phyloP scores from a whole-genome alignment of 2,797 vertebrate species.

The Coccyzus lansbergi region DNA sequence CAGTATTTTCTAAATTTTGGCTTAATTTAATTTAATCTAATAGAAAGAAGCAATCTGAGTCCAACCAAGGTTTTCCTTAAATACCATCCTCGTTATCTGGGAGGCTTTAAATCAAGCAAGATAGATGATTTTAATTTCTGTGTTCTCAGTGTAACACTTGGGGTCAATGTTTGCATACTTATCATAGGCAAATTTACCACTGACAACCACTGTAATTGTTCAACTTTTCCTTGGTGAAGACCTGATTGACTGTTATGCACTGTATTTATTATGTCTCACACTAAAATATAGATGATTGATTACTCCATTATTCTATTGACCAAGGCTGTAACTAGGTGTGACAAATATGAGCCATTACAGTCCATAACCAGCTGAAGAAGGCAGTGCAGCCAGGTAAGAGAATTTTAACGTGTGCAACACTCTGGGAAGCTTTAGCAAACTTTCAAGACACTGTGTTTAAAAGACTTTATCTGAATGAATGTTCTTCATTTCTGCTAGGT shows the following conservation, averaged over 20 bases:
- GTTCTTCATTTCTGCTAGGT: not conserved
- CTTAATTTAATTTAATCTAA: conserved; percentile 68
- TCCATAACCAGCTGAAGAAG: conserved; percentile 62
- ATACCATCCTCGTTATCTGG: conserved; percentile 55
- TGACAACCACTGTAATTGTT: conserved; percentile 68
- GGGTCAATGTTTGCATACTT: conserved; percentile 76
- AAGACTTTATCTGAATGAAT: conserved; percentile 16
- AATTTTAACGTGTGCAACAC: conserved; percentile 44
- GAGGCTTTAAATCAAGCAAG: conserved; percentile 65
- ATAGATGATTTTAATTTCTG: conserved; percentile 77
- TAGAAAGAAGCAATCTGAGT: conserved; percentile 58
- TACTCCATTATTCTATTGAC: conserved; percentile 77
- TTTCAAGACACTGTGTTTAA: conserved; percentile 49
- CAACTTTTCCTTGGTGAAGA: conserved; percentile 68
- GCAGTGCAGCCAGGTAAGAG: conserved; percentile 67
- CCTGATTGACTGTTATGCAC: conserved; percentile 69
- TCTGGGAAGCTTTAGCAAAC: conserved; percentile 58
- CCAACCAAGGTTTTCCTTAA: conserved; percentile 44
- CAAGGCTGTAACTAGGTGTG: conserved; percentile 72
- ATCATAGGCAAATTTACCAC: conserved; percentile 70
- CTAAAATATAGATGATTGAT: conserved; percentile 77
- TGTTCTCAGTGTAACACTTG: conserved; percentile 69
- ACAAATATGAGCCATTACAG: conserved; percentile 71
- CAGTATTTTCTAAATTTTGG: conserved; percentile 65
- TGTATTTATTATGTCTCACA: conserved; percentile 73